Base-by-base conservation (phyloP, 2,888 invertebrate genomes). In the Timandra comae region DNA sequence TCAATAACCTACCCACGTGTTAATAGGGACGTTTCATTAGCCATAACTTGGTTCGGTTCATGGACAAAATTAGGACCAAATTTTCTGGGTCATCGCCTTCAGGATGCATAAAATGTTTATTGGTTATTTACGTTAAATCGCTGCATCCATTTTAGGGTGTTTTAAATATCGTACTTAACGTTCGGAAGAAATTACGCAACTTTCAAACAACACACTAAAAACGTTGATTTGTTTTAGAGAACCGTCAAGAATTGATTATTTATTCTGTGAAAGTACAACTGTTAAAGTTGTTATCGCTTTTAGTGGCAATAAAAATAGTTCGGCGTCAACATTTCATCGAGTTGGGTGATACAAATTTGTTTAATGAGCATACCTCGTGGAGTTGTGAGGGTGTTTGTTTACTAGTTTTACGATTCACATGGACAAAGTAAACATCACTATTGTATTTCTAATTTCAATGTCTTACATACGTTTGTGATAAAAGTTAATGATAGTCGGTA, bases 1-100 rank as follows among this genome's bases (percentile, higher is more conserved):
- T 78, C 73, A 64, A 53, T 46, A 60, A 48, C 70, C 76, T 44
- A 31, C 54, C 58, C 76, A 76, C 68, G 71, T 76, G 74, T 43
- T 49, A 51, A 20, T 19, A 19, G 19, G 12, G n/a, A 19, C 43
- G 35, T 38, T 69, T 70, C 67, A 68, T 61, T 66, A 62, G 50
- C 57, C 57, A 61, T 65, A 56, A 62, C 62, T 63, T n/a, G n/a
- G n/a, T n/a, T n/a, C 44, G 39, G 49, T 41, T 27, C 39, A 48
- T 35, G 42, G 35, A 39, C 37, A 29, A 54, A 43, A 34, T 43
- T 30, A 35, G 27, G 22, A 25, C 32, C 24, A 11, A 24, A n/a
- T 22, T 39, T 46, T 50, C 35, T 48, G 43, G 49, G 48, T 41
- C 48, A 51, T 42, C 46, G 39, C 28, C 41, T 28, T 13, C 28